These are phyloP conservation scores for Dynastes maya DNA, from an alignment of 2,888 invertebrate genomes.

Conservation along the genomic window DNA sequence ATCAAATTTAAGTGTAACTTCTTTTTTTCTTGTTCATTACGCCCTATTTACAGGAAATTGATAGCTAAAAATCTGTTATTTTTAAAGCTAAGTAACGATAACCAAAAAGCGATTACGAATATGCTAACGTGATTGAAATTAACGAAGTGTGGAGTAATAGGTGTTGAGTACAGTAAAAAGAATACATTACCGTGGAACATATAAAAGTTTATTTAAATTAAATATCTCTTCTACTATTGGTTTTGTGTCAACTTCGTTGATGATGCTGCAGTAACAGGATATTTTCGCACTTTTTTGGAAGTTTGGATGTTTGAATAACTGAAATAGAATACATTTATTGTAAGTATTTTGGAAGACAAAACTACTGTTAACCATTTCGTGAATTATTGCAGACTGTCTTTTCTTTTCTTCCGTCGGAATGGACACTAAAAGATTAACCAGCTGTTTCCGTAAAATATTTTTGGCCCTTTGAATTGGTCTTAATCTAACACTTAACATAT, in stretches of 20 bases:
- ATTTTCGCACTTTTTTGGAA: constrained; percentile 76
- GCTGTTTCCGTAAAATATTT: constrained; percentile 70
- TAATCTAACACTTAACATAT: constrained; percentile 22
- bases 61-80: too few relatives aligned
- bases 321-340: constrained; percentile 26
- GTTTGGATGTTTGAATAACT: constrained; percentile 72
- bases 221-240: constrained; percentile 80
- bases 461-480: constrained; percentile 66
- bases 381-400: constrained; percentile 72
- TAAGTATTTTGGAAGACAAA: neutral
- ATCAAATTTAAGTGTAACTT: neutral
- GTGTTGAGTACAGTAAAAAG: too few relatives aligned
- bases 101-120: too few relatives aligned
- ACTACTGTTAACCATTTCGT: constrained; percentile 69
- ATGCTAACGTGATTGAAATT: too few relatives aligned
- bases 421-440: constrained; percentile 68
- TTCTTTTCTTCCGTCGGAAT: constrained; percentile 69
- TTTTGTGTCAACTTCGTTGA: constrained; percentile 83
- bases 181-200: constrained; percentile 81
- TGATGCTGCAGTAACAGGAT: constrained; percentile 84
- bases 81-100: too few relatives aligned
- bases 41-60: neutral
- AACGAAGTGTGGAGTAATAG: too few relatives aligned
- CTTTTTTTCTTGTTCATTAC: neutral
- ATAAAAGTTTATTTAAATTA: constrained; percentile 79